phyloP scores from a whole-genome alignment of 2,888 invertebrate genomes.

The Zonitis immaculata region DNA sequence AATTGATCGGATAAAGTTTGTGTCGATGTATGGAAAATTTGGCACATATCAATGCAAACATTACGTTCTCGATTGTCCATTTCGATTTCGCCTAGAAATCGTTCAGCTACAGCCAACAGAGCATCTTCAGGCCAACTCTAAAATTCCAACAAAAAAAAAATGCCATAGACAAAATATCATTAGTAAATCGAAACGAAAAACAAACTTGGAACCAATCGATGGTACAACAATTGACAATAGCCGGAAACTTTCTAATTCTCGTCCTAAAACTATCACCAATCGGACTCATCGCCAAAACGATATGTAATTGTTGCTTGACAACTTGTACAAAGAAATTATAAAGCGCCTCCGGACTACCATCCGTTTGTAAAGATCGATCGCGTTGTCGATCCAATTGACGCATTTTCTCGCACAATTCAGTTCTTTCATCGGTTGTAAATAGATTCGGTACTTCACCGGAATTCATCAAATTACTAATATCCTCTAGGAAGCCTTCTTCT shows the following conservation, averaged over 20 bases:
- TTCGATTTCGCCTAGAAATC: constrained; percentile 76
- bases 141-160: constrained; percentile 5
- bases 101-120: constrained; percentile 77
- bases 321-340: constrained; percentile 88
- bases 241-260: constrained; percentile 84
- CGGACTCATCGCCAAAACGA: constrained; percentile 85
- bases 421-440: constrained; percentile 78
- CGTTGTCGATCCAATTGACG: constrained; percentile 81
- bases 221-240: constrained; percentile 91
- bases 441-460: constrained; percentile 93
- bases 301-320: constrained; percentile 84
- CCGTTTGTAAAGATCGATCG: constrained; percentile 83
- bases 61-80: constrained; percentile 67
- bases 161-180: background rate
- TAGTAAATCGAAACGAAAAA: background rate
- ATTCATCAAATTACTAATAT: constrained; percentile 87
- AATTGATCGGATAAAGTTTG: constrained; percentile 66
- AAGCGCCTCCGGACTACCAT: constrained; percentile 84
- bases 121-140: constrained; percentile 94
- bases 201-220: constrained; percentile 93
- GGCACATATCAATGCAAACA: constrained; percentile 83
- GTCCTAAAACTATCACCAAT: constrained; percentile 81
- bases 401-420: constrained; percentile 92
- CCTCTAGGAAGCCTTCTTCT: constrained; percentile 89
- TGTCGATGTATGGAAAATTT: constrained; percentile 83